Evolutionary conservation across 2,888 invertebrate species (phyloP).

Genomic region (Oscheius myriophilus): DNA sequence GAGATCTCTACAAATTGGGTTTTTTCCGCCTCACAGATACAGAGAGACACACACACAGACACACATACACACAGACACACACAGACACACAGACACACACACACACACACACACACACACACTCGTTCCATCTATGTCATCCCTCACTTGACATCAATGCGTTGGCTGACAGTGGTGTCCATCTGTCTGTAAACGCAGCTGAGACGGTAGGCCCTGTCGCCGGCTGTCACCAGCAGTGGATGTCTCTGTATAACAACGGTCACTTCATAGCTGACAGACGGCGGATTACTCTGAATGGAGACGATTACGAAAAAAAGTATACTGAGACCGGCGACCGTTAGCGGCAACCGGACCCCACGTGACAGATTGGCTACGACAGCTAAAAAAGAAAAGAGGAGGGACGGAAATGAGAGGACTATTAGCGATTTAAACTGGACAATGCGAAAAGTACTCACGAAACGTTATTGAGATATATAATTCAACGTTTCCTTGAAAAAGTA

Average conservation of each 20-base stretch:
- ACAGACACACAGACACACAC: too few species aligned
- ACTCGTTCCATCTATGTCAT: too few species aligned
- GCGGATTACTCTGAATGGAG: constrained; percentile 49
- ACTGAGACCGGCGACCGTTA: too few species aligned
- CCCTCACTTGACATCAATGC: constrained; percentile 57
- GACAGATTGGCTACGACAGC: neutral
- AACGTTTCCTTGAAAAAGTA: too few species aligned
- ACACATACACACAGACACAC: too few species aligned
- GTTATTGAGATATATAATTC: too few species aligned
- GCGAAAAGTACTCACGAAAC: neutral
- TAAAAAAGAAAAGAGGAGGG: too few species aligned
- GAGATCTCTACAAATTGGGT: constrained; percentile 37
- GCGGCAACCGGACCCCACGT: constrained; percentile 7
- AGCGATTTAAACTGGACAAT: neutral
- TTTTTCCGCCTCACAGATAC: too few species aligned
- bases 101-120: neutral
- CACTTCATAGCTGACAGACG: constrained; percentile 58
- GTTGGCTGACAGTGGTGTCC: constrained; percentile 46
- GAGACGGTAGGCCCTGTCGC: constrained; percentile 52
- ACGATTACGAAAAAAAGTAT: neutral
- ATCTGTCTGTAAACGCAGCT: constrained; percentile 64
- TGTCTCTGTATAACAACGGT: constrained; percentile 67
- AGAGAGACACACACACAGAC: too few species aligned
- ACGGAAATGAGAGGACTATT: neutral
- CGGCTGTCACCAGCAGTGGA: constrained; percentile 63